These are phyloP conservation scores for Fregetta grallaria DNA, from an alignment of 2,113 vertebrate genomes.

Conservation along the genomic window DNA sequence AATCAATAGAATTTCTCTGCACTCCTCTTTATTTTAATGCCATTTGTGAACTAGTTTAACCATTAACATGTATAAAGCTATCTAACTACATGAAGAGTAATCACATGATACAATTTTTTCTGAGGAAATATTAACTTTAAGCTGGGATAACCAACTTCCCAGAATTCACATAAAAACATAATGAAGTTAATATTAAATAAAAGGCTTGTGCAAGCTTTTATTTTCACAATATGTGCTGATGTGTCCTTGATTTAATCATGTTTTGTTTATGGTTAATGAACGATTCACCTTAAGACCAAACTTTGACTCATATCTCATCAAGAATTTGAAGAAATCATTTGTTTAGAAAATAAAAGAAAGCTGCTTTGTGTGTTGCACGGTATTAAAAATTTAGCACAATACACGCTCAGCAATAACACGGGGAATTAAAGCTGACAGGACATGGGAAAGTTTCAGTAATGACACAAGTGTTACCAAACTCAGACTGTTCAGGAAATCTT, in stretches of 20 bases:
- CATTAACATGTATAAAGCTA: constrained; percentile 32
- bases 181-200: constrained; percentile 81
- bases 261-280: constrained; percentile 82
- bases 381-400: neutral
- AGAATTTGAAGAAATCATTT: constrained; percentile 79
- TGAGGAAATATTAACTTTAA: constrained; percentile 72
- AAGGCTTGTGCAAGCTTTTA: constrained; percentile 71
- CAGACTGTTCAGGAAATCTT: neutral
- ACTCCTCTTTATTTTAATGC: neutral
- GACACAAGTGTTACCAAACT: neutral
- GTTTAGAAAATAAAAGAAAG: constrained; percentile 66
- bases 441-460: neutral
- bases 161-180: constrained; percentile 76
- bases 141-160: constrained; percentile 71
- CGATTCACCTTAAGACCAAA: constrained; percentile 77
- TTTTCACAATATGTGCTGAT: constrained; percentile 72
- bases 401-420: neutral
- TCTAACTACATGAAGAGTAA: neutral
- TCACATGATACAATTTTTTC: constrained; percentile 58
- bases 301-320: constrained; percentile 82
- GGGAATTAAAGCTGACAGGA: neutral
- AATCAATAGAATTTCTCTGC: neutral
- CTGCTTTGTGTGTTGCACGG: constrained; percentile 18
- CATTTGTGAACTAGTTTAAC: constrained; percentile 26
- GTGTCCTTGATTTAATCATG: constrained; percentile 69